A percentile compares a stretch with the other conserved stretches of the same genome.
Conservation (phyloP, 2,888 invertebrate genomes). For the Aquatica leii region DNA sequence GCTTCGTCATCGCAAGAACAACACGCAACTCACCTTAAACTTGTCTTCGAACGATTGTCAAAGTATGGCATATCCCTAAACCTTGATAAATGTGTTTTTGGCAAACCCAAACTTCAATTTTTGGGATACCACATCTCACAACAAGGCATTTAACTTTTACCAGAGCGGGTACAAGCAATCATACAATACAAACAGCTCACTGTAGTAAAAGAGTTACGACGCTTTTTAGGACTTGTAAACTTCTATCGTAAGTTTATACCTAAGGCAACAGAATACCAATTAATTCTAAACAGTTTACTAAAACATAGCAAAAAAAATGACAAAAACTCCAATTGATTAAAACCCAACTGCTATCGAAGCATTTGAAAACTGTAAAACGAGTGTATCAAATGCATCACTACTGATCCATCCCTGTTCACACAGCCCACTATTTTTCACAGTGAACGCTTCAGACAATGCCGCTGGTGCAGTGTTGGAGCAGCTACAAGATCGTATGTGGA, state of each 20-base stretch:
- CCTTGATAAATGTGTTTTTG: background rate
- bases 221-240: too few relatives aligned
- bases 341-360: background rate
- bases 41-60: background rate
- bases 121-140: background rate
- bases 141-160: background rate
- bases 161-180: background rate
- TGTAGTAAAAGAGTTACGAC: too few relatives aligned
- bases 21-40: background rate
- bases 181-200: background rate
- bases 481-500: background rate
- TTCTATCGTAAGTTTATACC: too few relatives aligned
- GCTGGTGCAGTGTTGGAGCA: background rate
- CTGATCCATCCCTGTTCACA: background rate
- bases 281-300: background rate
- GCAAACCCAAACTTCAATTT: background rate
- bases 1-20: background rate
- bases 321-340: background rate
- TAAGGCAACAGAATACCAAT: background rate
- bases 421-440: background rate
- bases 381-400: background rate
- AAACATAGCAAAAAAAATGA: background rate
- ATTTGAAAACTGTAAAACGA: background rate
- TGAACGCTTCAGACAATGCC: background rate
- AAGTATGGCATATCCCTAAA: background rate